Base-by-base conservation (phyloP, 2,797 vertebrate species). In the Pangasius mekongensis region DNA sequence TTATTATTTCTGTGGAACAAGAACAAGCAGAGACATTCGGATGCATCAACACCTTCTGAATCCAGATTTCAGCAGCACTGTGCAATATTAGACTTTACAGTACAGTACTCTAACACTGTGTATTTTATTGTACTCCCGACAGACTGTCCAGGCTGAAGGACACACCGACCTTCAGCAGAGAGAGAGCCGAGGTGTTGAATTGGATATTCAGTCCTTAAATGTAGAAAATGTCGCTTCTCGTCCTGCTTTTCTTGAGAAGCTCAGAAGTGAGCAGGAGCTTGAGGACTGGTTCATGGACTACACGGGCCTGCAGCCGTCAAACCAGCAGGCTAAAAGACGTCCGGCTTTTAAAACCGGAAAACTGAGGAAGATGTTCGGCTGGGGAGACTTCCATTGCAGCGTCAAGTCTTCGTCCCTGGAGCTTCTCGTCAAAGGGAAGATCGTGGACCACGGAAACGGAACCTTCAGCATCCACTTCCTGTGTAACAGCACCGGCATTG, bases 361-460 rank as follows among this genome's bases (percentile, higher is more conserved):
- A 94, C 98, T 98, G 93, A 99, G 99, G 97, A 99, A 99, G 96
- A 99, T 99, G 98, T 99, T 99, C 87, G 98, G 98, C 86, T 99
- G 98, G 98, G 98, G 98, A 0, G 98, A 99, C 95, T 99, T 99
- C 94, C 98, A 99, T 92, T 99, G 98, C 91, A 99, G 98, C 93
- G 98, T 99, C 95, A 99, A 98, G 95, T 99, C 98, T 22, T 96
- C 98, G 90, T 98, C 98, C 93, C 94, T 99, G 88, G 98, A 99
- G 94, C 97, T 99, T 30, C 97, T 99, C 93, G 98, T 99, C 94
- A 99, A 98, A 0, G 98, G 98, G 18, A 99, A 99, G 95, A 99
- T 99, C 5, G 98, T 99, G 91, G 98, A 99, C 94, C 98, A 99
- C 0, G 98, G 98, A 86, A 99, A 99, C 77, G 98, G 98, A 87